Conservation (phyloP, 2,888 invertebrate genomes). For the Sthenelais limicola region DNA sequence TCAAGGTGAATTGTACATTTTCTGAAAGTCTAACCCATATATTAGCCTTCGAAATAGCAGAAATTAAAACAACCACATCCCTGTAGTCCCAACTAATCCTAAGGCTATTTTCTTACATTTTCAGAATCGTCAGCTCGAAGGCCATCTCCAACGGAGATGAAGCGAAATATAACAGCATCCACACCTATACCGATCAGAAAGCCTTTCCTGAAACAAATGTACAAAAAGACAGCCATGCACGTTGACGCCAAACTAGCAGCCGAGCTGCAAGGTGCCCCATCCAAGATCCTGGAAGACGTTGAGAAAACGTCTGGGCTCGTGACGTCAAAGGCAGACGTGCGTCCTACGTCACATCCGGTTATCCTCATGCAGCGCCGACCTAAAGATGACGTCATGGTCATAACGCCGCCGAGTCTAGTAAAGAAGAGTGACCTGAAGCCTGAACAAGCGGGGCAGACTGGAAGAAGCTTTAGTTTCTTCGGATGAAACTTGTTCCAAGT, state of each 20-base stretch:
- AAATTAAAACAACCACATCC: too few relatives aligned
- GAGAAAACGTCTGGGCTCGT: neutral
- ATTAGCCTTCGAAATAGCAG: too few relatives aligned
- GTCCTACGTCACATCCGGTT: slow-evolving; percentile 3
- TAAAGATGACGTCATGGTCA: neutral
- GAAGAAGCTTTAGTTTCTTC: slow-evolving; percentile 27
- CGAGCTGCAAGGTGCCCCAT: neutral
- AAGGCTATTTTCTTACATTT: too few relatives aligned
- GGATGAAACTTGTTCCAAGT: slow-evolving; percentile 5
- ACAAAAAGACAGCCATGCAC: neutral
- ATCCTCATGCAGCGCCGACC: slow-evolving; percentile 7
- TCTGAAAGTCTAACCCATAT: too few relatives aligned
- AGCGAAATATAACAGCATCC: too few relatives aligned
- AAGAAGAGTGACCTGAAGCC: neutral
- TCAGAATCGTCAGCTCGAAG: too few relatives aligned
- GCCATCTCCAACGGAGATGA: too few relatives aligned
- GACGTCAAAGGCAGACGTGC: neutral
- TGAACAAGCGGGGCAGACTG: neutral
- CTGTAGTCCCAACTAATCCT: too few relatives aligned
- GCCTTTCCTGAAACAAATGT: neutral
- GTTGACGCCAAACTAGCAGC: neutral
- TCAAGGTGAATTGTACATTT: too few relatives aligned
- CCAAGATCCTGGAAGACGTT: neutral
- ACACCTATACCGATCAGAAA: neutral
- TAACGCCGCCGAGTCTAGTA: slow-evolving; percentile 19